phyloP scores from a whole-genome alignment of 2,113 vertebrate genomes.

The Pionites leucogaster region DNA sequence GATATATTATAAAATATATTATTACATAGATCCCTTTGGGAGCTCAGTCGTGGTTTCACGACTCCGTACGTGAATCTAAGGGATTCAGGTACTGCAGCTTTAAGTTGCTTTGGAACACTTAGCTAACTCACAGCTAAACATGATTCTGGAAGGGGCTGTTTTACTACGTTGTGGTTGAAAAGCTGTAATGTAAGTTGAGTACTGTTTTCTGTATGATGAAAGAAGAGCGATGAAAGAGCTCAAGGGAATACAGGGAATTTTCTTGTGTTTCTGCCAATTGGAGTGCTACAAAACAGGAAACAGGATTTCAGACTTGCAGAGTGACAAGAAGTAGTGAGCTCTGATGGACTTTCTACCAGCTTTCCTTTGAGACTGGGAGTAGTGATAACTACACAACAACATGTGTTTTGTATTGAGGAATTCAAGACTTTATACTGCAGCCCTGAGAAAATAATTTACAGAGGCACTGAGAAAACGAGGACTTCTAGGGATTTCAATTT shows the following conservation, averaged over 20 bases:
- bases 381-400: neutral
- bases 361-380: neutral
- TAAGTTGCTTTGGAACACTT: neutral
- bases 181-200: neutral
- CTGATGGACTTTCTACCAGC: neutral
- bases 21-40: neutral
- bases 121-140: neutral
- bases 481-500: neutral
- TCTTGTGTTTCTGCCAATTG: neutral
- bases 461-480: neutral
- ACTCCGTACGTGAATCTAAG: neutral
- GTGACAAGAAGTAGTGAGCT: neutral
- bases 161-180: neutral
- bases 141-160: neutral
- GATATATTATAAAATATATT: neutral
- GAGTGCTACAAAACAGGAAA: neutral
- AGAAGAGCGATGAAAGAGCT: neutral
- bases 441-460: neutral
- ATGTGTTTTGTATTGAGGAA: neutral
- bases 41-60: neutral
- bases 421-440: neutral
- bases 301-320: neutral
- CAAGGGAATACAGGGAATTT: neutral
- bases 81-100: neutral
- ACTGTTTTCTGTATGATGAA: neutral